phyloP scores from a whole-genome alignment of 2,888 invertebrate species.

The Dioctria rufipes region DNA sequence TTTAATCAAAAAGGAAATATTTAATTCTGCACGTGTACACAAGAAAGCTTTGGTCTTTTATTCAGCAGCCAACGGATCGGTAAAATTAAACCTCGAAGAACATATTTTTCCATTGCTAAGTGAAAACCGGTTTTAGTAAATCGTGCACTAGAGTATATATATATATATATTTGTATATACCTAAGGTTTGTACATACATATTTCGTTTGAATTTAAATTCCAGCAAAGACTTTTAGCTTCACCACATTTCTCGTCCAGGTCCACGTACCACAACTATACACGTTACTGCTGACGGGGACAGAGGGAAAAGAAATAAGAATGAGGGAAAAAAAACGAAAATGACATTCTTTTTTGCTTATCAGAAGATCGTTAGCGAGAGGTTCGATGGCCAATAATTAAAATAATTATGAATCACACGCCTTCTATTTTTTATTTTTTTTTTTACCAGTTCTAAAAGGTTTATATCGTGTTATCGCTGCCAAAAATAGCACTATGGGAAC shows the following conservation, averaged over 20 bases:
- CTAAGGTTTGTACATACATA: not conserved
- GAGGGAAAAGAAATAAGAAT: slow-evolving; percentile 7
- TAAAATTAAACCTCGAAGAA: slow-evolving; percentile 24
- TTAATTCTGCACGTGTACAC: slow-evolving; percentile 47
- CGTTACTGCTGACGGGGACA: not conserved
- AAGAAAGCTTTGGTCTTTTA: slow-evolving; percentile 12
- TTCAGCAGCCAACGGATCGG: slow-evolving; percentile 5
- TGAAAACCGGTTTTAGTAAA: slow-evolving; percentile 47
- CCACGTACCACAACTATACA: slow-evolving; percentile 7
- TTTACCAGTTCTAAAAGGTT: not conserved
- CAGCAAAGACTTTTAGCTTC: slow-evolving; percentile 6
- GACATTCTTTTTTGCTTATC: slow-evolving; percentile 29
- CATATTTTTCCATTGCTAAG: slow-evolving; percentile 29
- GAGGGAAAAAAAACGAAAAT: slow-evolving; percentile 32
- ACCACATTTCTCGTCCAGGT: not conserved
- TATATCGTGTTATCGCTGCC: not conserved
- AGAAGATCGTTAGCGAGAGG: slow-evolving; percentile 13
- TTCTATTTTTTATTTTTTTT: not conserved
- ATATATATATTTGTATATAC: no score
- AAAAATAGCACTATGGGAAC: slow-evolving; percentile 38
- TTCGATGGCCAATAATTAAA: slow-evolving; percentile 54
- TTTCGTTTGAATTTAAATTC: slow-evolving; percentile 51
- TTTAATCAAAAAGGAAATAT: not conserved
- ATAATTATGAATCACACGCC: slow-evolving; percentile 31
- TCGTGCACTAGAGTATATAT: slow-evolving; percentile 49